Percentiles rank a stretch among this genome's conserved stretches.
phyloP scores from a whole-genome alignment of 2,113 vertebrate species.

The Hippocampus zosterae region DNA sequence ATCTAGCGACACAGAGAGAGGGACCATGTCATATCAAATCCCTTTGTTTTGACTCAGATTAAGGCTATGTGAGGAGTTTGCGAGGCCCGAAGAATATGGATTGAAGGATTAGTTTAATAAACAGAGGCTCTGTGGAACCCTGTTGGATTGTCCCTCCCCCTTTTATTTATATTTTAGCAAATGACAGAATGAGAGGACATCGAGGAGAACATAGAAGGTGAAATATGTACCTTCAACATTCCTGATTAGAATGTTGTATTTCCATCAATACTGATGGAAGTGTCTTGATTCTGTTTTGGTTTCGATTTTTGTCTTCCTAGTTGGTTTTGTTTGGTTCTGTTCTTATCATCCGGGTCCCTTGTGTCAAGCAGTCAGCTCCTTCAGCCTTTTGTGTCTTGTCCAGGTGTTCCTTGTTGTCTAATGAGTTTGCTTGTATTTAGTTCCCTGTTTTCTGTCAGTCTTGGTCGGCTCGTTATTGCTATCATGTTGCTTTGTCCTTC shows the following conservation, averaged over 20 bases:
- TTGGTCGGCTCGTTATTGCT: no score
- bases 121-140: slow-evolving; percentile 69
- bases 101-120: slow-evolving; percentile 78
- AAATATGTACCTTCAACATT: slow-evolving; percentile 44
- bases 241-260: slow-evolving; percentile 38
- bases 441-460: no score
- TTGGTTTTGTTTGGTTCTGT: no score
- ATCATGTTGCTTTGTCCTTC: no score
- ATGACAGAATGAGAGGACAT: slow-evolving; percentile 41
- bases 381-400: no score
- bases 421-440: no score
- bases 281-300: no score
- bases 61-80: slow-evolving; percentile 63
- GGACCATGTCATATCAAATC: slow-evolving; percentile 70
- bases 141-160: slow-evolving; percentile 10
- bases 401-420: no score
- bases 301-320: no score
- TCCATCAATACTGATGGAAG: background rate
- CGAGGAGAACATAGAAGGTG: slow-evolving; percentile 47
- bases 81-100: slow-evolving; percentile 71
- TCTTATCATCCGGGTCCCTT: no score
- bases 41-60: slow-evolving; percentile 76
- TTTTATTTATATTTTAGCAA: slow-evolving; percentile 54
- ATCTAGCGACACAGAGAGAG: slow-evolving; percentile 45
- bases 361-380: no score